Evolutionary conservation across 2,113 vertebrate genomes (phyloP).

Genomic region (Mola mola): DNA sequence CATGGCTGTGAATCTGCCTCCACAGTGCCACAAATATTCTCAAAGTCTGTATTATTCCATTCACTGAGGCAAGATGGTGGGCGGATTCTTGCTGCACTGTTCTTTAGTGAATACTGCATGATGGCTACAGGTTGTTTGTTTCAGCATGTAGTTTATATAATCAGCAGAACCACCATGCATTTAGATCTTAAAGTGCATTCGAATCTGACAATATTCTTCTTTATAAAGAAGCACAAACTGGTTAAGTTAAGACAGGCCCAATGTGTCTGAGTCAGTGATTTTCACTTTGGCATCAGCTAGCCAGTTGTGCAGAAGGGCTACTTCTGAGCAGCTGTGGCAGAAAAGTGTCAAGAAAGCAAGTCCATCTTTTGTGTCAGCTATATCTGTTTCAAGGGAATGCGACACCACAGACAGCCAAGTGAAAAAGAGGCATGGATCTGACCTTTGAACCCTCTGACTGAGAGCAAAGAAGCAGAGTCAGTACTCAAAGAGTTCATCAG

Average conservation of each 20-base stretch:
- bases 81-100: background rate
- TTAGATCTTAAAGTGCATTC: background rate
- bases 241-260: too few species aligned
- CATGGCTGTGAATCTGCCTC: conserved; percentile 32
- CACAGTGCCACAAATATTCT: conserved; percentile 1
- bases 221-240: too few species aligned
- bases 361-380: conserved; percentile 51
- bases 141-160: background rate
- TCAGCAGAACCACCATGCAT: background rate
- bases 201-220: background rate
- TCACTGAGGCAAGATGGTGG: background rate
- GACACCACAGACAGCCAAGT: conserved; percentile 52
- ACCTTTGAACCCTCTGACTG: conserved; percentile 52
- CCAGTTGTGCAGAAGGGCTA: conserved; percentile 41
- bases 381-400: conserved; percentile 60
- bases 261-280: too few species aligned
- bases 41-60: background rate
- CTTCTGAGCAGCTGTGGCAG: conserved; percentile 57
- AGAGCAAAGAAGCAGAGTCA: conserved; percentile 24
- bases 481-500: conserved; percentile 7
- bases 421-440: conserved; percentile 34
- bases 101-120: background rate
- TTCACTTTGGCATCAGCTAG: background rate
- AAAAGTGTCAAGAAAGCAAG: conserved; percentile 46
- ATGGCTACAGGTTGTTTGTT: too few species aligned